Evolutionary conservation across 53 echinoderm and acorn worm genomes (phyloP).

Genomic region (Crossaster papposus): DNA sequence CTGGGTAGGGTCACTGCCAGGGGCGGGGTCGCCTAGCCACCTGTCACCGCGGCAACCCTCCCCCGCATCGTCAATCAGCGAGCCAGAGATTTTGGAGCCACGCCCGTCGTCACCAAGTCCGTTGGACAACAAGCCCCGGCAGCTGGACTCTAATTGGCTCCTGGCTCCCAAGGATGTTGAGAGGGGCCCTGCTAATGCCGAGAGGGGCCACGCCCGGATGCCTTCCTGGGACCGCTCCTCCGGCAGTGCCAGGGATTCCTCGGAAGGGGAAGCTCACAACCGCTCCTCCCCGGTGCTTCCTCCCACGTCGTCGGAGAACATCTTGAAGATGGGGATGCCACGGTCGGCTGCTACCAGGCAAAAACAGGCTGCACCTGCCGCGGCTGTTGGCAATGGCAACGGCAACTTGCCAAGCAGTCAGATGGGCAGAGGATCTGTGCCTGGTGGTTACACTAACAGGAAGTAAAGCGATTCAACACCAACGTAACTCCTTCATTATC

Average conservation of each 20-base stretch:
- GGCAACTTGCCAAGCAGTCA: slow-evolving; percentile 5
- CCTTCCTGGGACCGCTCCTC: slow-evolving; percentile 48
- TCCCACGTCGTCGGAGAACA: neutral
- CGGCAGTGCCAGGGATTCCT: neutral
- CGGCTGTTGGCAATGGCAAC: neutral
- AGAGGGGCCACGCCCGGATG: neutral
- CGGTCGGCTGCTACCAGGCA: slow-evolving; percentile 17
- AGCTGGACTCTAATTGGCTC: slow-evolving; percentile 35
- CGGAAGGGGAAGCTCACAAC: neutral
- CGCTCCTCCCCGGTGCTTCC: neutral
- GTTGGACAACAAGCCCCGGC: neutral
- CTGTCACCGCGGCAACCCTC: neutral
- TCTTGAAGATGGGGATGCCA: slow-evolving; percentile 32
- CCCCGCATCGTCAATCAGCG: slow-evolving; percentile 13
- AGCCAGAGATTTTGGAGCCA: neutral
- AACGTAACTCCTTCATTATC: neutral
- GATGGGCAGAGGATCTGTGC: neutral
- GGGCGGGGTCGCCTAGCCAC: neutral
- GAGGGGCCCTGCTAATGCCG: neutral
- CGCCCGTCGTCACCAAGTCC: neutral
- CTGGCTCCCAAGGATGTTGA: neutral
- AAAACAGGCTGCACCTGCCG: neutral
- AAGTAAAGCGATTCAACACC: slow-evolving; percentile 7
- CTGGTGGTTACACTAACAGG: slow-evolving; percentile 1
- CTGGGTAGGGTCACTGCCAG: neutral